Percentiles rank a stretch among this genome's conserved stretches.
phyloP scores from a whole-genome alignment of 2,888 invertebrate species.

The Melanchra persicariae region DNA sequence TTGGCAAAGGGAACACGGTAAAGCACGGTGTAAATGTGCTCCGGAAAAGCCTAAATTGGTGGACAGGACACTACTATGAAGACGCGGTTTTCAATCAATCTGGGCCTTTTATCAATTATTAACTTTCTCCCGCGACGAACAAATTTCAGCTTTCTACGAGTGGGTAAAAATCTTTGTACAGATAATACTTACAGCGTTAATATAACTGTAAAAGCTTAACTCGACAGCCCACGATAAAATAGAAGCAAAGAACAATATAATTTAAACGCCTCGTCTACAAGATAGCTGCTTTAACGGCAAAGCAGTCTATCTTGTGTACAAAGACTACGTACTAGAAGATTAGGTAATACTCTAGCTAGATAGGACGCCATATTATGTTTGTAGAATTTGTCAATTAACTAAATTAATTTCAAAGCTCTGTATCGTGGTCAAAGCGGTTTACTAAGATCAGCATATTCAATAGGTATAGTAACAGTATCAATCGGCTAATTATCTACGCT shows the following conservation, averaged over 20 bases:
- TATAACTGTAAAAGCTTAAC: not conserved
- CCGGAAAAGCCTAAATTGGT: not conserved
- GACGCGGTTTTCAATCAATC: not conserved
- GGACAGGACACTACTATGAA: not conserved
- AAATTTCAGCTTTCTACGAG: no score
- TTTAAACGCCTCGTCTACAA: not conserved
- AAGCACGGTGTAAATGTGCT: not conserved
- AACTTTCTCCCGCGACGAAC: no score
- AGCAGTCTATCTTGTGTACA: slow-evolving; percentile 2
- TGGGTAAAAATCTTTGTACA: not conserved
- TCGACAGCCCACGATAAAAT: slow-evolving; percentile 4
- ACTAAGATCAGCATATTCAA: slow-evolving; percentile 2
- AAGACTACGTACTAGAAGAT: slow-evolving; percentile 12
- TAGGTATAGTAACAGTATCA: not conserved
- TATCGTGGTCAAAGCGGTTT: not conserved
- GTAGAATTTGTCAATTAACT: not conserved
- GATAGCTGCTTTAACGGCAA: not conserved
- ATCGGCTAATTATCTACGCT: not conserved
- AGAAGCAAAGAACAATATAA: not conserved
- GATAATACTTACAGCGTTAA: not conserved
- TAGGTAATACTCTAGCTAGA: not conserved
- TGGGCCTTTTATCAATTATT: no score
- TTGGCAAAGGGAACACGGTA: slow-evolving; percentile 25
- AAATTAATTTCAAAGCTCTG: slow-evolving; percentile 3
- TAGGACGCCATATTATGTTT: not conserved